Evolutionary conservation across 2,797 vertebrate genomes (phyloP).

Genomic region (Parauchenoglanis ngamensis): DNA sequence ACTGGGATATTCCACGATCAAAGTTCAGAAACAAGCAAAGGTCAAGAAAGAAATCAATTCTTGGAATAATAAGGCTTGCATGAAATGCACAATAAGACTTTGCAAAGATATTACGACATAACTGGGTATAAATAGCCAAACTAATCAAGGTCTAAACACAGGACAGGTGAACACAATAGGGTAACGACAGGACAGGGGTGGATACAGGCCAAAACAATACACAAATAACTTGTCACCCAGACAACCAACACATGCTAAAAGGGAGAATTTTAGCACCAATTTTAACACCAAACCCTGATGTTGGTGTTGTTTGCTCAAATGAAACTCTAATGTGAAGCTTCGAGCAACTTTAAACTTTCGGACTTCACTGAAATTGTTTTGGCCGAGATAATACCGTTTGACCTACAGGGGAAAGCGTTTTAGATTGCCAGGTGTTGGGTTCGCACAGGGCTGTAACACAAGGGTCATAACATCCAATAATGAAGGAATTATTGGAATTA

Average conservation of each 20-base stretch:
- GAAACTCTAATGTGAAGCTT: not conserved
- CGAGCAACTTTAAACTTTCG: conserved; percentile 38
- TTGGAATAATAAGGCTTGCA: not conserved
- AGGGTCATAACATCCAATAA: conserved; percentile 31
- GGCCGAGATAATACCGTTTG: conserved; percentile 39
- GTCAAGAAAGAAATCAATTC: not conserved
- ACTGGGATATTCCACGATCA: not conserved
- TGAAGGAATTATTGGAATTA: conserved; percentile 25
- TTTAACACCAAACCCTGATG: not conserved
- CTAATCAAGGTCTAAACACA: not conserved
- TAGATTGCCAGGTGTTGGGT: conserved; percentile 42
- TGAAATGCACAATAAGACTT: not conserved
- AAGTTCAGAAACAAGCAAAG: not conserved
- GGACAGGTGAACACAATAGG: not conserved
- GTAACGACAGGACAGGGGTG: not conserved
- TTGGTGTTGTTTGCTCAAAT: not conserved
- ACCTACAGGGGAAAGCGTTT: conserved; percentile 45
- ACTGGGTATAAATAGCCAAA: not conserved
- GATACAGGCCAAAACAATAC: not conserved
- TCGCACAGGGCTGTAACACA: conserved; percentile 18
- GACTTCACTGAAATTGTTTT: conserved; percentile 39
- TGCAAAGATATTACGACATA: too few species aligned
- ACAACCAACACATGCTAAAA: not conserved
- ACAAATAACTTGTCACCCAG: not conserved
- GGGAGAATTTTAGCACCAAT: not conserved